These are phyloP conservation scores for Crenuchus spilurus DNA, from an alignment of 2,797 vertebrate genomes.

Conservation along the genomic window DNA sequence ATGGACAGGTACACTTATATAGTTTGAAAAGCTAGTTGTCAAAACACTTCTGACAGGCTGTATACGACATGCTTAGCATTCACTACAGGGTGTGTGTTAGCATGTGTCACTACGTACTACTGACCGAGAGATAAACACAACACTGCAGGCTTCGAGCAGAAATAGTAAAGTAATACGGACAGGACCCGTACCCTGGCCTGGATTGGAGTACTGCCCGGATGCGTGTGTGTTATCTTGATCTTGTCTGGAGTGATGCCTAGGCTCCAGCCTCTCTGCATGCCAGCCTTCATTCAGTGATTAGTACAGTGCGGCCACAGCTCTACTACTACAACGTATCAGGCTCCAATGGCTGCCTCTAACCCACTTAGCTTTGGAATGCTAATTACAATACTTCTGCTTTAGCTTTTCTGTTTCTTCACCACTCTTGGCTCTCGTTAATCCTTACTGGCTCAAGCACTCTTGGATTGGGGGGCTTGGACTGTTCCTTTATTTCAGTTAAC, in stretches of 20 bases:
- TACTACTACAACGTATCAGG: not conserved
- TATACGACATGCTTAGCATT: not conserved
- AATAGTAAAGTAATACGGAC: not conserved
- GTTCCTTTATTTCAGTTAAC: not conserved
- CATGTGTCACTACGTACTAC: not conserved
- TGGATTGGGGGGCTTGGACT: not conserved
- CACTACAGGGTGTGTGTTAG: not conserved
- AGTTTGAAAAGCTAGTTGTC: too few relatives aligned
- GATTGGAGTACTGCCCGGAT: not conserved
- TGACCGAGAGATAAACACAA: too few relatives aligned
- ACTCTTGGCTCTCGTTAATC: too few relatives aligned
- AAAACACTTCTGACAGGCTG: not conserved
- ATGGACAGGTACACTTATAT: too few relatives aligned
- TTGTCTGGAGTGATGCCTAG: slow-evolving; percentile 7
- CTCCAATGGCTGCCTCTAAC: not conserved
- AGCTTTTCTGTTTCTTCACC: too few relatives aligned
- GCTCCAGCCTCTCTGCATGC: not conserved
- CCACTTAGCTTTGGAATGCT: not conserved
- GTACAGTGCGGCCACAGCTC: not conserved
- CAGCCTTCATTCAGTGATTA: slow-evolving; percentile 25
- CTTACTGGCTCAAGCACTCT: not conserved
- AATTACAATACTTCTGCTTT: not conserved
- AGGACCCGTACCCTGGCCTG: not conserved
- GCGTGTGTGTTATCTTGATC: not conserved
- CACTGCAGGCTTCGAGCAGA: not conserved